Conservation (phyloP, 1,140 invertebrate species). For the Euwallacea similis region DNA sequence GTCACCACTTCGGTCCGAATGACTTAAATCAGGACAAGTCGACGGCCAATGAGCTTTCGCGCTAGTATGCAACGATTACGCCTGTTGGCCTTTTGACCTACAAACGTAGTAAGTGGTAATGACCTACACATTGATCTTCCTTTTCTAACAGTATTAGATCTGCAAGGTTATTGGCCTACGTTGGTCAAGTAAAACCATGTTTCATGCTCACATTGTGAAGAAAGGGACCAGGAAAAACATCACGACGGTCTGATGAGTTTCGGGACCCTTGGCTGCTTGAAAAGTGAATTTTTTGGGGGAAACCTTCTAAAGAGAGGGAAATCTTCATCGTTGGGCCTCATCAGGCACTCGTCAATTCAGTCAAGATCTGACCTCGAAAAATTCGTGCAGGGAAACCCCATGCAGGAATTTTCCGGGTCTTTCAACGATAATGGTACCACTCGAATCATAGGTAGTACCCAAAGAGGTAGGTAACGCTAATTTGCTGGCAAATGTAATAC, state of each 20-base stretch:
- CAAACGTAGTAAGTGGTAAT: conserved; percentile 40
- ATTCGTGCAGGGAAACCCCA: too few relatives aligned
- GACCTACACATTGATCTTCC: conserved; percentile 39
- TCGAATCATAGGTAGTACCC: conserved; percentile 6
- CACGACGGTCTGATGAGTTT: too few relatives aligned
- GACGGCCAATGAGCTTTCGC: conserved; percentile 38
- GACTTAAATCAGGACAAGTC: conserved; percentile 41
- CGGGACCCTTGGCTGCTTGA: too few relatives aligned
- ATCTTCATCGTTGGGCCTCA: too few relatives aligned
- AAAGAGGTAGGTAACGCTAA: conserved; percentile 25
- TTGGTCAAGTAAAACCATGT: not conserved
- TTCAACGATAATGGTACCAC: too few relatives aligned
- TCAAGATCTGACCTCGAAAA: too few relatives aligned
- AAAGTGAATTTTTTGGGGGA: too few relatives aligned
- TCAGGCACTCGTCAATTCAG: too few relatives aligned
- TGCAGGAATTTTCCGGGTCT: too few relatives aligned
- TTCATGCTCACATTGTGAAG: too few relatives aligned
- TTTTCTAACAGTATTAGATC: conserved; percentile 32
- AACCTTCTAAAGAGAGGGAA: too few relatives aligned
- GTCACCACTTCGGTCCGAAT: conserved; percentile 7
- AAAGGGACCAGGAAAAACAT: too few relatives aligned
- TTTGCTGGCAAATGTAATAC: conserved; percentile 35
- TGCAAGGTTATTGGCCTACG: conserved; percentile 24
- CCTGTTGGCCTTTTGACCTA: conserved; percentile 44
- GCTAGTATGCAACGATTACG: conserved; percentile 38